These are phyloP conservation scores for Girardinus metallicus DNA, from an alignment of 2,797 vertebrate genomes.

Conservation along the genomic window DNA sequence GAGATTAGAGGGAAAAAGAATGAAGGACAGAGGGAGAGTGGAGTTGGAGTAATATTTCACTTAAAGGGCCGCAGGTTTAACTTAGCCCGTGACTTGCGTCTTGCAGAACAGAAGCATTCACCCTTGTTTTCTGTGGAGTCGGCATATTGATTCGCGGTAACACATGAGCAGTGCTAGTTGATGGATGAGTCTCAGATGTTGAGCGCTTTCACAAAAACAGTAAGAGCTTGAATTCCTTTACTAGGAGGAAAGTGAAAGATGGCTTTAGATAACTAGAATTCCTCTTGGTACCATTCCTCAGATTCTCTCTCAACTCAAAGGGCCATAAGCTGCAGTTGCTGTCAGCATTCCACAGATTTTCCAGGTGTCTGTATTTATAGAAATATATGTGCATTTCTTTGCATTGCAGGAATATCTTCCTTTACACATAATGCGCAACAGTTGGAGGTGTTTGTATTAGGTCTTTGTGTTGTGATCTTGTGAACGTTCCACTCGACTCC, in stretches of 20 bases:
- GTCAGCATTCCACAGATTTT: slow-evolving; percentile 62
- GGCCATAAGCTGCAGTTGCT: slow-evolving; percentile 73
- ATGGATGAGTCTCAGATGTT: slow-evolving; percentile 71
- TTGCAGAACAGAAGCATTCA: slow-evolving; percentile 42
- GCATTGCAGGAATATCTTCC: slow-evolving; percentile 58
- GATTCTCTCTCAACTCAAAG: slow-evolving; percentile 69
- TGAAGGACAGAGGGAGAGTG: slow-evolving; percentile 32
- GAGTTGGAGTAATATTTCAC: slow-evolving; percentile 58
- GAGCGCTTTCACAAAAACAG: slow-evolving; percentile 48
- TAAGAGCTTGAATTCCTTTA: slow-evolving; percentile 58
- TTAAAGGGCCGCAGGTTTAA: slow-evolving; percentile 56
- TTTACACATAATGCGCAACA: slow-evolving; percentile 65
- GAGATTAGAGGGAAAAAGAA: slow-evolving; percentile 56
- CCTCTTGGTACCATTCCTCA: slow-evolving; percentile 66
- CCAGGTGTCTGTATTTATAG: slow-evolving; percentile 38
- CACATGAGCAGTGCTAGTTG: slow-evolving; percentile 34
- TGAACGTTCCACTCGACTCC: slow-evolving; percentile 47
- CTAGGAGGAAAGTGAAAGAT: slow-evolving; percentile 76
- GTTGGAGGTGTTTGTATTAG: slow-evolving; percentile 69
- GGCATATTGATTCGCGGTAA: slow-evolving; percentile 17
- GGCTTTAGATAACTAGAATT: slow-evolving; percentile 72
- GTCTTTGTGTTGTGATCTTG: slow-evolving; percentile 61
- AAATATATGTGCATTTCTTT: slow-evolving; percentile 18
- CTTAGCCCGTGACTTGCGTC: slow-evolving; percentile 47
- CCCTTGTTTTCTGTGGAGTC: slow-evolving; percentile 33